A percentile compares a stretch with the other conserved stretches of the same genome.
Evolutionary conservation across 2,797 vertebrate genomes (phyloP).

Genomic region (Octomys mimax): DNA sequence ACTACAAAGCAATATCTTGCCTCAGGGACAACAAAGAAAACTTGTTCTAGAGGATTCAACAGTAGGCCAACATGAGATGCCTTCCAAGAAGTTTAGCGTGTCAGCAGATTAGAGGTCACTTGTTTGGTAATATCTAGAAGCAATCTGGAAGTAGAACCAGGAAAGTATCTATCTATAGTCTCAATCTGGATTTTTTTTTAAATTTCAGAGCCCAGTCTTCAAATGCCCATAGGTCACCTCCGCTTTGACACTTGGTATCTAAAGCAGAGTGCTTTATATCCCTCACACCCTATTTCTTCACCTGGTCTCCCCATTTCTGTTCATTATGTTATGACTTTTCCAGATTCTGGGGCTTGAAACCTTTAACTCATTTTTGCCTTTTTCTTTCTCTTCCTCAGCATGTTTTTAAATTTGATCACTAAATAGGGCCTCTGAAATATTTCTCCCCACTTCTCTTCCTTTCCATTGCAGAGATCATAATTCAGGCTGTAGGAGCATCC

Average conservation of each 20-base stretch:
- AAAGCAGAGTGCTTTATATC: not conserved
- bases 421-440: constrained; percentile 48
- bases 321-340: constrained; percentile 13
- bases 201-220: constrained; percentile 35
- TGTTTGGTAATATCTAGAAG: constrained; percentile 22
- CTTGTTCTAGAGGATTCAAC: not conserved
- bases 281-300: constrained; percentile 13
- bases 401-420: constrained; percentile 43
- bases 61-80: not conserved
- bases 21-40: not conserved
- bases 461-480: constrained; percentile 40
- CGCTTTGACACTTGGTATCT: not conserved
- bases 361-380: constrained; percentile 46
- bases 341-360: constrained; percentile 30
- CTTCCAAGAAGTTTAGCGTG: not conserved
- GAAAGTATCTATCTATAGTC: constrained; percentile 14
- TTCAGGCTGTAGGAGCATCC: not conserved
- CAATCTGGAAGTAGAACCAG: not conserved
- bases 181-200: constrained; percentile 44
- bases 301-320: not conserved
- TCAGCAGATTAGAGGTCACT: not conserved
- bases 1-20: not conserved
- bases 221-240: not conserved
- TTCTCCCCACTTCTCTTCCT: constrained; percentile 51
- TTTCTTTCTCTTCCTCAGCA: constrained; percentile 41